Conservation (phyloP, 2,888 invertebrate genomes). For the Portevinia maculata region DNA sequence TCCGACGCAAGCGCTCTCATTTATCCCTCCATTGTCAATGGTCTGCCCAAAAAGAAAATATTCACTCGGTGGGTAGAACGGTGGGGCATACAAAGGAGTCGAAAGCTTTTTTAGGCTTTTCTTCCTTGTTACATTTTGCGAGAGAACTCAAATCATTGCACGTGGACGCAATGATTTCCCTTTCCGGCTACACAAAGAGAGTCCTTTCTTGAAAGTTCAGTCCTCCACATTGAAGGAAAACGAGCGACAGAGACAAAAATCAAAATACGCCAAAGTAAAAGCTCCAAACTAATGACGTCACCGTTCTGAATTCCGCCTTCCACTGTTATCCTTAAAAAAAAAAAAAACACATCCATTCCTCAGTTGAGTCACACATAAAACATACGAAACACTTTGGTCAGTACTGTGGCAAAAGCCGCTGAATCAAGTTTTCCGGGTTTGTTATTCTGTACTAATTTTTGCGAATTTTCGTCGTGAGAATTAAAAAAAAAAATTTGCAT, state of each 20-base stretch:
- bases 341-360: slow-evolving; percentile 48
- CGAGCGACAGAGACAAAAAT: slow-evolving; percentile 24
- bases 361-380: slow-evolving; percentile 72
- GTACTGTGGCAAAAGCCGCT: slow-evolving; percentile 74
- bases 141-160: slow-evolving; percentile 28
- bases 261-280: slow-evolving; percentile 57
- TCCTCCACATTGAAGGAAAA: no score
- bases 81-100: slow-evolving; percentile 39
- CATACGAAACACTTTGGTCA: slow-evolving; percentile 59
- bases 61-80: slow-evolving; percentile 61
- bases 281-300: slow-evolving; percentile 69
- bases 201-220: slow-evolving; percentile 14
- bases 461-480: slow-evolving; percentile 70
- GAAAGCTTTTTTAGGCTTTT: no score
- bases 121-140: not conserved
- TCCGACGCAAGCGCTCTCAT: slow-evolving; percentile 65
- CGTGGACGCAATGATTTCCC: slow-evolving; percentile 51
- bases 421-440: slow-evolving; percentile 70
- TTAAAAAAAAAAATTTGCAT: slow-evolving; percentile 18
- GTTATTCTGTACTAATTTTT: slow-evolving; percentile 68
- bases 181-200: slow-evolving; percentile 24
- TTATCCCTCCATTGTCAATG: slow-evolving; percentile 38
- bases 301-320: slow-evolving; percentile 45
- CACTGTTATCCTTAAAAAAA: slow-evolving; percentile 38
- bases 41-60: slow-evolving; percentile 62